Base-by-base conservation (phyloP, 2,888 invertebrate species). In the Apantesis nais region DNA sequence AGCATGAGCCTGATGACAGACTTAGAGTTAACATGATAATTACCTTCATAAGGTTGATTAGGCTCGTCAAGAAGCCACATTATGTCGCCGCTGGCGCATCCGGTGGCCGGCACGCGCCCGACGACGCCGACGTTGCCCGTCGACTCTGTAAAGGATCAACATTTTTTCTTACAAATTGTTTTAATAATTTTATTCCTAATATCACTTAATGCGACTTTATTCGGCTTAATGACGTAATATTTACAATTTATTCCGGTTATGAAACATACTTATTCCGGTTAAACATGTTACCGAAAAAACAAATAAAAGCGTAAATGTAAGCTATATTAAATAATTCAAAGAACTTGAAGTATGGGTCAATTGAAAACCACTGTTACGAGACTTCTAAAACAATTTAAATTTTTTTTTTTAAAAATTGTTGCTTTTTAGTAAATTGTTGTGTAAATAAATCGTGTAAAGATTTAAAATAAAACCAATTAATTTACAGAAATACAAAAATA, bases 11-110 rank as follows among this genome's bases (percentile, higher is more conserved):
- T 41, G 52, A 74, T 37, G 71, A 74, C 62, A 67, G 58, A 14
- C 25, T 58, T 29, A 29, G 14, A 29, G 71, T 74, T 70, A 77
- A 79, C 76, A 80, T 79, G 74, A 76, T 73, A 83, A 87, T 92
- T 91, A 96, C 96, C 96, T 95, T 96, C 96, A 92, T 96, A 96
- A 86, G 95, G 95, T 88, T 95, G 94, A 89, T 95, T 95, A 86
- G 96, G 96, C 92, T 96, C 96, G 92, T 97, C 96, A 89, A 97
- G 95, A 88, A 97, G 96, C 97, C 97, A 97, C 96, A 97, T 97
- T 89, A 96, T 96, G 93, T 95, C 95, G 88, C 96, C 96, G 90
- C 92, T 95, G 86, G 93, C 90, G 89, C 95, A 95, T 93, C 95
- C 94, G 93, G 95, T 95, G 83, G 95, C 95, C 90, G 93, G 94